A percentile compares a stretch with the other conserved stretches of the same genome.
These are phyloP conservation scores for Zaprionus lachaisei DNA, from an alignment of 1,140 invertebrate species.

Conservation along the genomic window DNA sequence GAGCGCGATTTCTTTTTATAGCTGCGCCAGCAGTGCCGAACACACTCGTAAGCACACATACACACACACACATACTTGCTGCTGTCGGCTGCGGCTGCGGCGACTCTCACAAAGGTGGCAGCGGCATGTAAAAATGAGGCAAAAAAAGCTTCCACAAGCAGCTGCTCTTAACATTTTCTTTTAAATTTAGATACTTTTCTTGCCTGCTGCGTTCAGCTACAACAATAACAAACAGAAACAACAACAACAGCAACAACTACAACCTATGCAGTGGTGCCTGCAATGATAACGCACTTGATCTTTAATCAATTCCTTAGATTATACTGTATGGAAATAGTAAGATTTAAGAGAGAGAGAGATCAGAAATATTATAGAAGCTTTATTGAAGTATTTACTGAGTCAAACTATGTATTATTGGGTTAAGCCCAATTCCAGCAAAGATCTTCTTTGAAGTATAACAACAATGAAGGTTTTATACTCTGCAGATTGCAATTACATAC, in stretches of 20 bases:
- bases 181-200: slow-evolving; percentile 64
- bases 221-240: slow-evolving; percentile 16
- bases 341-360: not conserved
- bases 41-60: slow-evolving; percentile 13
- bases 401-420: not conserved
- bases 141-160: slow-evolving; percentile 32
- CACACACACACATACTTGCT: not conserved
- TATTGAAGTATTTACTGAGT: no score
- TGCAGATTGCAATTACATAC: no score
- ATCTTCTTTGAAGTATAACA: no score
- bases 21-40: slow-evolving; percentile 34
- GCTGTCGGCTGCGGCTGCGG: slow-evolving; percentile 8
- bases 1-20: slow-evolving; percentile 78
- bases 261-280: slow-evolving; percentile 21
- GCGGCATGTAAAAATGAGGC: slow-evolving; percentile 39
- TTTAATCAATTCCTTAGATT: not conserved
- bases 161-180: slow-evolving; percentile 51
- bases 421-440: not conserved
- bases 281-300: slow-evolving; percentile 33
- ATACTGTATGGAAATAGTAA: not conserved
- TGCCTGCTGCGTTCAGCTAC: slow-evolving; percentile 21
- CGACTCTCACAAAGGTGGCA: slow-evolving; percentile 15
- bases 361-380: not conserved
- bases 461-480: no score
- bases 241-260: slow-evolving; percentile 19